Evolutionary conservation across 2,113 vertebrate species (phyloP).

Genomic region (Petaurus breviceps): DNA sequence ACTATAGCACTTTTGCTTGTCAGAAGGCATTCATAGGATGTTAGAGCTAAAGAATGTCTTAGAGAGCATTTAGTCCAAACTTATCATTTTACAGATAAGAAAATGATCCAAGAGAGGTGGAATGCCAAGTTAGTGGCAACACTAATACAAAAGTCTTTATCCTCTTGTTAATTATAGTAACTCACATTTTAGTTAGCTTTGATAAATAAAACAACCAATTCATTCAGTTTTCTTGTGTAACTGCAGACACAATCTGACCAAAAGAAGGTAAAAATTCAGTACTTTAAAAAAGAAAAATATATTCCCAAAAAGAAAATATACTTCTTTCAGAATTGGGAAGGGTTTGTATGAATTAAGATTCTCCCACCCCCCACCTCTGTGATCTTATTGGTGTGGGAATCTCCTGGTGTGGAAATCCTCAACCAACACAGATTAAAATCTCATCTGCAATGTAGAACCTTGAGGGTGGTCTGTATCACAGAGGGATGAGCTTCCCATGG

Average conservation of each 20-base stretch:
- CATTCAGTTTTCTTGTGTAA: not conserved
- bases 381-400: not conserved
- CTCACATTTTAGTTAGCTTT: not conserved
- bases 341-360: not conserved
- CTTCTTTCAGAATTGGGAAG: not conserved
- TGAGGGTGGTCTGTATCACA: not conserved
- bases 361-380: not conserved
- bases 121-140: not conserved
- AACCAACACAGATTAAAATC: not conserved
- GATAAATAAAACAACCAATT: not conserved
- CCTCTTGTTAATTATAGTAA: not conserved
- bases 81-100: not conserved
- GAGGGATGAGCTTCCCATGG: not conserved
- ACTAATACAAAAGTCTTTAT: not conserved
- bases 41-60: not conserved
- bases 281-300: not conserved
- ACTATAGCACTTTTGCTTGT: not conserved
- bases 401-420: not conserved
- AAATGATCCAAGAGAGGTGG: not conserved
- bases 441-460: not conserved
- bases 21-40: not conserved
- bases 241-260: not conserved
- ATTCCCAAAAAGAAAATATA: not conserved
- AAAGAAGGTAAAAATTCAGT: not conserved
- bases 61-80: not conserved